phyloP scores from a whole-genome alignment of 1,140 invertebrate genomes.

The Branchinecta lindahli region DNA sequence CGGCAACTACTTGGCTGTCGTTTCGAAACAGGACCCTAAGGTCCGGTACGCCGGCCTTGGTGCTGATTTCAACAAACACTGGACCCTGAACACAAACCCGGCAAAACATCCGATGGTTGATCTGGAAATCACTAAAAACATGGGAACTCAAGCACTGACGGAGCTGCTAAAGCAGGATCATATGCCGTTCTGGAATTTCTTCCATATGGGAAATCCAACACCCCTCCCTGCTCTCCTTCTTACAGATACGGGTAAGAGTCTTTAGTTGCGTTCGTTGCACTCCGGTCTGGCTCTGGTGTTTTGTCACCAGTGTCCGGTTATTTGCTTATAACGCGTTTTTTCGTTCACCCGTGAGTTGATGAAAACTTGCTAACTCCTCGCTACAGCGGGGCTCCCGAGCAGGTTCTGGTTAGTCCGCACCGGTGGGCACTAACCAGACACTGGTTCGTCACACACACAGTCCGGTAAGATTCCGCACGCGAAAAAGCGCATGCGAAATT shows the following conservation, averaged over 20 bases:
- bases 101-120: slow-evolving; percentile 14
- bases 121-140: slow-evolving; percentile 12
- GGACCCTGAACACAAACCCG: slow-evolving; percentile 7
- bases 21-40: slow-evolving; percentile 10
- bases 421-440: neutral
- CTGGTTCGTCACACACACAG: neutral
- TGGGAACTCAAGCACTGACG: neutral
- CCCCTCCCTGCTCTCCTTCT: slow-evolving; percentile 31
- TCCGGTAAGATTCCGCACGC: neutral
- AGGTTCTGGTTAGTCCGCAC: neutral
- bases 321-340: too few species aligned
- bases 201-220: slow-evolving; percentile 13
- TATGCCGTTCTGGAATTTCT: slow-evolving; percentile 18
- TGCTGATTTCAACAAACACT: slow-evolving; percentile 1
- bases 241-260: slow-evolving; percentile 31
- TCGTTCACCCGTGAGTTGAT: too few species aligned
- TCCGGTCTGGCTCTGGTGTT: too few species aligned
- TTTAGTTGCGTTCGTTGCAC: neutral
- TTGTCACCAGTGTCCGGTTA: too few species aligned
- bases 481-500: neutral
- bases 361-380: too few species aligned
- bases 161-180: slow-evolving; percentile 21
- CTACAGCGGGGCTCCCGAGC: too few species aligned
- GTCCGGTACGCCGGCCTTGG: neutral
- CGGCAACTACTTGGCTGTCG: slow-evolving; percentile 17